Evolutionary conservation across 2,797 vertebrate species (phyloP).

Genomic region (Scolopax rusticola): DNA sequence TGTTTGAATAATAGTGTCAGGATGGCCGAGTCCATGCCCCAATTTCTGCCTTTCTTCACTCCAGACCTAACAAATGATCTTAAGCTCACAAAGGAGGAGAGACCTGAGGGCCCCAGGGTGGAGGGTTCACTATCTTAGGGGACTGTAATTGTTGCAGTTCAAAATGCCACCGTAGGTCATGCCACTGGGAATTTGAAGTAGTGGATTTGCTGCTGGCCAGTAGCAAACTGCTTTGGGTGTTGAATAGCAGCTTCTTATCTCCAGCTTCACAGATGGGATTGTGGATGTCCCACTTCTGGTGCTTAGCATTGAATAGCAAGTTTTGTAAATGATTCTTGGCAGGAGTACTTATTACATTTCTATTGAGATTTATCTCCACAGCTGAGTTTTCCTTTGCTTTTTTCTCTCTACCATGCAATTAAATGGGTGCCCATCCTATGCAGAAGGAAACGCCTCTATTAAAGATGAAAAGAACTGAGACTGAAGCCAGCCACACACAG

Average conservation of each 20-base stretch:
- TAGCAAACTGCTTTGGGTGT: constrained; percentile 4
- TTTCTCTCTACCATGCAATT: constrained; percentile 35
- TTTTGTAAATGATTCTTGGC: constrained; percentile 65
- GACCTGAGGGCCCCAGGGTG: not conserved
- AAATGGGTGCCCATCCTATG: constrained; percentile 48
- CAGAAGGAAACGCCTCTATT: constrained; percentile 52
- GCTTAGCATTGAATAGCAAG: constrained; percentile 50
- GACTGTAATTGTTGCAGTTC: not conserved
- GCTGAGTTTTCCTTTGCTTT: constrained; percentile 46
- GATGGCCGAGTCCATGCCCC: not conserved
- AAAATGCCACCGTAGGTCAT: not conserved
- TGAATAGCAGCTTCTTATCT: constrained; percentile 56
- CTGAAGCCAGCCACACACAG: not conserved
- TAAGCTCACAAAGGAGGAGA: not conserved
- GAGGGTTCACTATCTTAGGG: not conserved
- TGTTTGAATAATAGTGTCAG: not conserved
- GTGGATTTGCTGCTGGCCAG: not conserved
- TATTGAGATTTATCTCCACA: constrained; percentile 59
- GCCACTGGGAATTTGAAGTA: not conserved
- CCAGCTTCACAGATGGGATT: constrained; percentile 47
- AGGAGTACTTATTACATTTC: constrained; percentile 37
- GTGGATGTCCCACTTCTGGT: constrained; percentile 24
- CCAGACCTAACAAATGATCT: not conserved
- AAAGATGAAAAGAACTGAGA: constrained; percentile 43
- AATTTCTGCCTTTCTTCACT: not conserved